Evolutionary conservation across 2,888 invertebrate genomes (phyloP).

Genomic region (Drosophila robusta): DNA sequence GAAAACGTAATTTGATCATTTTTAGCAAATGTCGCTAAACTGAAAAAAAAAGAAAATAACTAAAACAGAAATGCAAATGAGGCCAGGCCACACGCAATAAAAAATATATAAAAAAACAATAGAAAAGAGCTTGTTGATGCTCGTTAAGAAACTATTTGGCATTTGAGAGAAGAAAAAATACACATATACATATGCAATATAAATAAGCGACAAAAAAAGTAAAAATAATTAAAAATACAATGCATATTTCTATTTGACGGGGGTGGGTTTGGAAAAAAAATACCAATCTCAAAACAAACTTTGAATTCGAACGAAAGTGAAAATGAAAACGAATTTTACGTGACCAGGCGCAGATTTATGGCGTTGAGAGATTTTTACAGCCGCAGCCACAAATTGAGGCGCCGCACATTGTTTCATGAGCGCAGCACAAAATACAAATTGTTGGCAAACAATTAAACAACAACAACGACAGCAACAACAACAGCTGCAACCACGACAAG

Average conservation of each 20-base stretch:
- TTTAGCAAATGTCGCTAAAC: slow-evolving; percentile 19
- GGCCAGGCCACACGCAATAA: slow-evolving; percentile 1
- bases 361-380: slow-evolving; percentile 35
- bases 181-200: background rate
- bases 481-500: background rate
- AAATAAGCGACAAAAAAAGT: background rate
- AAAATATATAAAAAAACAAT: background rate
- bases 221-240: slow-evolving; percentile 24
- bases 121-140: slow-evolving; percentile 26
- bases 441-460: slow-evolving; percentile 50
- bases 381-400: slow-evolving; percentile 25
- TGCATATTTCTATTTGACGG: slow-evolving; percentile 27
- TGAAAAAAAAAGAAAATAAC: slow-evolving; percentile 20
- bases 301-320: slow-evolving; percentile 62
- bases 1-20: slow-evolving; percentile 12
- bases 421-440: slow-evolving; percentile 37
- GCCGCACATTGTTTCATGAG: slow-evolving; percentile 52
- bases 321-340: slow-evolving; percentile 62
- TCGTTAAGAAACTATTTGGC: slow-evolving; percentile 46
- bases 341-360: slow-evolving; percentile 65
- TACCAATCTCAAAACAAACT: slow-evolving; percentile 39
- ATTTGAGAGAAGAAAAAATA: slow-evolving; percentile 18
- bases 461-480: slow-evolving; percentile 6
- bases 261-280: background rate
- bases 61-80: slow-evolving; percentile 26